Evolutionary conservation across 2,797 vertebrate species (phyloP).

Genomic region (Tenualosa ilisha): DNA sequence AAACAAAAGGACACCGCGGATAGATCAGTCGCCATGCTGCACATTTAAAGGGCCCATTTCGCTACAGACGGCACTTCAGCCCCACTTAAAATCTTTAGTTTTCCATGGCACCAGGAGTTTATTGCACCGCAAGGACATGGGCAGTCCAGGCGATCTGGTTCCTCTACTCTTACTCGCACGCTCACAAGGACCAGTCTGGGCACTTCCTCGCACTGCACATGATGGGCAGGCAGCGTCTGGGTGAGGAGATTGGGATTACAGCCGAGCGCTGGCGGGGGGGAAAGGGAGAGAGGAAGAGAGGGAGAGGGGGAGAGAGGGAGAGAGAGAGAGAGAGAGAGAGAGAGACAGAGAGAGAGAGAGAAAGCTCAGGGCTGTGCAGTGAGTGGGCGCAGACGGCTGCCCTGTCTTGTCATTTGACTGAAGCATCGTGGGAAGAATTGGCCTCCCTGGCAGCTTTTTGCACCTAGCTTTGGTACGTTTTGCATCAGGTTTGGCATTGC

Average conservation of each 20-base stretch:
- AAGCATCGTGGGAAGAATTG: slow-evolving; percentile 39
- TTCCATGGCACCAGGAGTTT: not conserved
- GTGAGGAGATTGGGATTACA: not conserved
- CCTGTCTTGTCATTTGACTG: slow-evolving; percentile 48
- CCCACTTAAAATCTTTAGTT: not conserved
- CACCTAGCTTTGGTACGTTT: slow-evolving; percentile 56
- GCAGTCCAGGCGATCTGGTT: not conserved
- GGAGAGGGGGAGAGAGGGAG: not conserved
- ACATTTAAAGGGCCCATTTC: not conserved
- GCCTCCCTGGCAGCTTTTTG: slow-evolving; percentile 52
- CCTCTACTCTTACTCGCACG: not conserved
- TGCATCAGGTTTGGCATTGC: slow-evolving; percentile 59
- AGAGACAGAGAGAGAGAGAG: not conserved
- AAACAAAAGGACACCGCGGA: not conserved
- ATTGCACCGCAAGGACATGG: not conserved
- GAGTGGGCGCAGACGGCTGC: not conserved
- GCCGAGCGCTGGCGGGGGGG: not conserved
- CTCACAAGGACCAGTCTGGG: not conserved
- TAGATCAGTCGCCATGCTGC: not conserved
- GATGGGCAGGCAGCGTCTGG: not conserved
- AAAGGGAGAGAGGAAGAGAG: too few relatives aligned
- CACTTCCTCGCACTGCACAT: not conserved
- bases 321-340: too few relatives aligned
- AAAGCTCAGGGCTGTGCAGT: not conserved
- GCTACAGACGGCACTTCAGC: not conserved